Base-by-base conservation (phyloP, 2,888 invertebrate species). In the Drosophila villosipedis region DNA sequence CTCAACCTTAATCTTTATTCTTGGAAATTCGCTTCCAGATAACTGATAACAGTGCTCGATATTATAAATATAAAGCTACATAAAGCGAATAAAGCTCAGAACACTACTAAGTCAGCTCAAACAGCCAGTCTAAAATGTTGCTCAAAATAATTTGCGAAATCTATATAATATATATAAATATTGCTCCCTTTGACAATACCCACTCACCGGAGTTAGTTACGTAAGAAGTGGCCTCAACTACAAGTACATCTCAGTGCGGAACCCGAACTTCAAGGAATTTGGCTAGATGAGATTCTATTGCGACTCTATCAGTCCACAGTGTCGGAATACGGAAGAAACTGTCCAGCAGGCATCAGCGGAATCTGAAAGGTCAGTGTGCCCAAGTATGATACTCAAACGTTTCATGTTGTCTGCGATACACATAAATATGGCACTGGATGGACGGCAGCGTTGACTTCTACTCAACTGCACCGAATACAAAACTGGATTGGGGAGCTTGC, bases 371-470 rank as follows among this genome's bases (percentile, higher is more conserved):
- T 76, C 16, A 53, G 60, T 9, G 28, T 76, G 4, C 60, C 68
- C 30, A 25, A 37, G 28, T 76, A 25, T 31, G 66, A 68, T 64
- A 54, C n/a, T 1, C 25, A 80, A 19, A 61, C 83, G 0, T 80
- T 80, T 37, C 14, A 54, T n/a, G 77, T 80, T 33, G 54, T n/a
- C 41, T 83, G 78, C 22, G 75, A 83, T 28, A 33, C 25, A 16
- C 37, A 52, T 14, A 72, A 64, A 16, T 54, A 54, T 1, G 59
- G 53, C 1, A 68, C 66, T 2, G 78, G 67, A 0, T 80, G 84
- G 84, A 81, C 25, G 81, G 82, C 3, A 78, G 78, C 47, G 70
- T 68, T 12, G 43, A 73, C 31, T 82, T 83, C 5, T 19, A 7
- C 37, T 16, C 37, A 37, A 6, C 7, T 81, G 81, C 76, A 53